Percentiles rank a stretch among this genome's conserved stretches.
Conservation (phyloP, 2,888 invertebrate genomes). For the Schizaphis graminum region DNA sequence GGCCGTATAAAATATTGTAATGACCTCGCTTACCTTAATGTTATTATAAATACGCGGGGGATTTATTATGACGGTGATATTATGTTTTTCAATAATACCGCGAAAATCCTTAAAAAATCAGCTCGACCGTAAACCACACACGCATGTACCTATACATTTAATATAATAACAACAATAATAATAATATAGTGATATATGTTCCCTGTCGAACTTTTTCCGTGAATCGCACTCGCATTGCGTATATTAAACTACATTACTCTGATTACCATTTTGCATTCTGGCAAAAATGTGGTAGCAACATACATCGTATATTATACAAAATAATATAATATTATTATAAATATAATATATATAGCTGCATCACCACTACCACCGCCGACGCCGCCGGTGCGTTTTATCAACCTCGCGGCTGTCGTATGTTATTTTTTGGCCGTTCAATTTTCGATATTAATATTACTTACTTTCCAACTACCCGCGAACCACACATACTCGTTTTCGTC, state of each 20-base stretch:
- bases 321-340: background rate
- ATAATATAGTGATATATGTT: background rate
- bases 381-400: background rate
- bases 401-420: background rate
- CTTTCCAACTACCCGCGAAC: background rate
- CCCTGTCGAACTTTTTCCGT: background rate
- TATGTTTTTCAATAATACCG: background rate
- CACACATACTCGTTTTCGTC: background rate
- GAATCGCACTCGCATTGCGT: background rate
- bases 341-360: background rate
- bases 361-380: background rate
- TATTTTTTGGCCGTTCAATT: background rate
- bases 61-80: background rate
- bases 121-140: background rate
- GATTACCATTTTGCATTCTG: conserved; percentile 10
- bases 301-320: background rate
- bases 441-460: background rate
- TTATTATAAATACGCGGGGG: background rate
- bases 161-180: background rate
- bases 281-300: background rate
- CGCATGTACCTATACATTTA: background rate
- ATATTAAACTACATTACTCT: background rate
- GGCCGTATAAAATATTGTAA: background rate
- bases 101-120: background rate
- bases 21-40: background rate